Base-by-base conservation (phyloP, 2,888 invertebrate species). In the Pedicia rivosa region DNA sequence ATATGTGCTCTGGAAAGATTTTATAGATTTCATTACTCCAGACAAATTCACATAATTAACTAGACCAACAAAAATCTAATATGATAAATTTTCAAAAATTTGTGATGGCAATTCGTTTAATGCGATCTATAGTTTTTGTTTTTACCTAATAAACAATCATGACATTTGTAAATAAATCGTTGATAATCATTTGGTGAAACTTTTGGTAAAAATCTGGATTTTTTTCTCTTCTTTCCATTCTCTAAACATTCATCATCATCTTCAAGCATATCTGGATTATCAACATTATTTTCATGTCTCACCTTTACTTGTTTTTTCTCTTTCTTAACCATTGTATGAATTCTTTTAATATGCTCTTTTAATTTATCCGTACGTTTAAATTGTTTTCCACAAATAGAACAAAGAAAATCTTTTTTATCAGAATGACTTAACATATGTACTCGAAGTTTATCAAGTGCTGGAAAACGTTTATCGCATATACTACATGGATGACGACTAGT, bases 101-200 rank as follows among this genome's bases (percentile, higher is more conserved):
- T n/a, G n/a, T n/a, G n/a, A n/a, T n/a, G n/a, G n/a, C n/a, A n/a
- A n/a, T n/a, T n/a, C n/a, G n/a, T n/a, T n/a, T n/a, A n/a, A n/a
- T n/a, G n/a, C n/a, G n/a, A n/a, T n/a, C n/a, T 5, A 27, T 27
- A 13, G 5, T 12, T 27, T 10, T 7, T 6, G 8, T 12, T 17
- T 13, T 35, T 17, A 36, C 36, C 79, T 19, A 80, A 62, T 50
- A 76, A 58, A 56, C 84, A 84, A 34, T 68, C 65, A 47, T 78
- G 74, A 53, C 84, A 84, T 54, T 80, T 82, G 57, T 77, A 82
- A 41, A 78, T 69, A 52, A 76, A 81, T 34, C 74, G 65, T 50
- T 76, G 72, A 52, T 76, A 79, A 57, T 79, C 78, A 9, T 68
- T 71, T 1, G 74, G 72, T 41, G 55, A 35, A 14, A 40, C 25